Conservation (phyloP, 2,888 invertebrate genomes). For the Synanthedon myopaeformis region DNA sequence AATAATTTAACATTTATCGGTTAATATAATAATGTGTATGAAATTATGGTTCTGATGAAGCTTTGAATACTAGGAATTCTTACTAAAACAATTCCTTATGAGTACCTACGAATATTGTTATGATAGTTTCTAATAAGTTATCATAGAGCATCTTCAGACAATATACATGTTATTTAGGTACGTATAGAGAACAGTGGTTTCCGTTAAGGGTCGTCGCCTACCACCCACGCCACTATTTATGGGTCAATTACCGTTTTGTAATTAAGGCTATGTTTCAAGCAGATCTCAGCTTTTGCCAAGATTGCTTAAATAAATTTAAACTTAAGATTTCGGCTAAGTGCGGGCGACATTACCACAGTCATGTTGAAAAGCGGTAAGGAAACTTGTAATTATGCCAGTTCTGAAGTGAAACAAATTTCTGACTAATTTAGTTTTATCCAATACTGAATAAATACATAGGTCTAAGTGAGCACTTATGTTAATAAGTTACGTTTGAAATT, state of each 20-base stretch:
- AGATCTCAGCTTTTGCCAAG: conserved; percentile 37
- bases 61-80: no score
- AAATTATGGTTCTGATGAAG: no score
- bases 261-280: conserved; percentile 36
- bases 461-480: no score
- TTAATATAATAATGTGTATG: no score
- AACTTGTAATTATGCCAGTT: neutral
- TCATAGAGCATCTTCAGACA: no score
- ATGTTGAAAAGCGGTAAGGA: neutral
- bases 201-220: neutral
- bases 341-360: conserved; percentile 16
- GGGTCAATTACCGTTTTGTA: conserved; percentile 39
- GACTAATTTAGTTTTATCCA: no score
- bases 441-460: no score
- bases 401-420: neutral
- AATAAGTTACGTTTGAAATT: no score
- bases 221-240: conserved; percentile 30
- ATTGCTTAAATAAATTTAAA: conserved; percentile 37
- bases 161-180: neutral
- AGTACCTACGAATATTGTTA: no score
- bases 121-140: no score
- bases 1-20: no score
- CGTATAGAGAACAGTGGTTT: neutral
- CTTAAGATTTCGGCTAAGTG: conserved; percentile 29
- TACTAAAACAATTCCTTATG: no score